Percentiles rank a stretch among this genome's conserved stretches.
Evolutionary conservation across 1,140 invertebrate species (phyloP).

Genomic region (Daktulosphaira vitifoliae): DNA sequence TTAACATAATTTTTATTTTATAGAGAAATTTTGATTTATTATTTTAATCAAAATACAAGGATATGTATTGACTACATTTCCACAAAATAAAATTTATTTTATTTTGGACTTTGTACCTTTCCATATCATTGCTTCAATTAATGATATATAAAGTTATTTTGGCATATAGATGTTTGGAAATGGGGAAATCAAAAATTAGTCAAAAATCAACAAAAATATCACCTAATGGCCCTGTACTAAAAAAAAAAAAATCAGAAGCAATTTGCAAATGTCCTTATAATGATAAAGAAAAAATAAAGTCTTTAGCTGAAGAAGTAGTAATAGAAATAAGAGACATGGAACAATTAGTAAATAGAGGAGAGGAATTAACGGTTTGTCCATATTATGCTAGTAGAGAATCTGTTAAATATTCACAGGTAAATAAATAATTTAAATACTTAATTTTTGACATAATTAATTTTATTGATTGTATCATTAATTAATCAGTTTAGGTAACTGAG

Average conservation of each 20-base stretch:
- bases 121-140: too few species aligned
- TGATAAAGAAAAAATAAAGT: slow-evolving; percentile 55
- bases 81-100: too few species aligned
- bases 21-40: too few species aligned
- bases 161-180: slow-evolving; percentile 64
- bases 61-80: too few species aligned
- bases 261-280: slow-evolving; percentile 56
- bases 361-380: slow-evolving; percentile 69
- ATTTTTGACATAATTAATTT: slow-evolving; percentile 2
- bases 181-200: slow-evolving; percentile 61
- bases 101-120: too few species aligned
- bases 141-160: too few species aligned
- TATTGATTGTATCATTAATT: slow-evolving; percentile 35
- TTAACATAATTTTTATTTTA: too few species aligned
- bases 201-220: slow-evolving; percentile 49
- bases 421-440: neutral
- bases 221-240: slow-evolving; percentile 54
- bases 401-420: slow-evolving; percentile 66
- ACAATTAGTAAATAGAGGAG: slow-evolving; percentile 64
- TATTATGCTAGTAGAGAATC: slow-evolving; percentile 82
- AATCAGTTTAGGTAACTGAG: neutral
- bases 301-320: slow-evolving; percentile 57
- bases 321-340: slow-evolving; percentile 78
- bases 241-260: slow-evolving; percentile 50
- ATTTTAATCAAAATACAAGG: too few species aligned